These are phyloP conservation scores for Xenopus laevis DNA, from an alignment of 2,113 vertebrate species.

Conservation along the genomic window DNA sequence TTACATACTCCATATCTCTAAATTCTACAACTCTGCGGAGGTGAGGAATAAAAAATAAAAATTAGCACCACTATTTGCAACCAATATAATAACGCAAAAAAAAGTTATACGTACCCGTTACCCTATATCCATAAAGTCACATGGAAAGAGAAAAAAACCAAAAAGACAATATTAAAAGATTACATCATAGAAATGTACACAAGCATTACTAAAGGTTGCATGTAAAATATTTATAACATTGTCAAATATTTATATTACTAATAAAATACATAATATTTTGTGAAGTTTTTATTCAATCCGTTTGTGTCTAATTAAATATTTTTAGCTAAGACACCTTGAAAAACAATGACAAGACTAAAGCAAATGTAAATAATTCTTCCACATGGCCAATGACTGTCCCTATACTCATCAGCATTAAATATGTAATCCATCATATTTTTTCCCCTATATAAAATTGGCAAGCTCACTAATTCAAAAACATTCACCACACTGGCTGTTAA, in stretches of 20 bases:
- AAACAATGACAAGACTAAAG: too few relatives aligned
- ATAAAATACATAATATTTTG: too few relatives aligned
- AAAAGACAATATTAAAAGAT: not conserved
- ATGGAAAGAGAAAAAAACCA: conserved; percentile 53
- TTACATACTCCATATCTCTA: conserved; percentile 97
- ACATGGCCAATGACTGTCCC: conserved; percentile 57
- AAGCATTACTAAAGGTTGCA: conserved; percentile 49
- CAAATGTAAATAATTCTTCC: conserved; percentile 38
- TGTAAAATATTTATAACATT: conserved; percentile 26
- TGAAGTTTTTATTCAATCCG: too few relatives aligned
- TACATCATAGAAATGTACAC: not conserved
- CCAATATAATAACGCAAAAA: conserved; percentile 24
- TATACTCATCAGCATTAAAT: conserved; percentile 42
- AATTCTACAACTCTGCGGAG: conserved; percentile 91
- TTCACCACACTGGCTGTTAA: conserved; percentile 55
- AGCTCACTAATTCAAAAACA: conserved; percentile 55
- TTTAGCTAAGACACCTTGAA: too few relatives aligned
- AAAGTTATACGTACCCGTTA: conserved; percentile 86
- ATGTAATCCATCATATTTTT: conserved; percentile 18
- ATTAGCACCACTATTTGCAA: conserved; percentile 13
- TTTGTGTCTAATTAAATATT: too few relatives aligned
- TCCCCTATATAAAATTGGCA: conserved; percentile 55
- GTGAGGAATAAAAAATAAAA: conserved; percentile 46
- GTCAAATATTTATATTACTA: too few relatives aligned
- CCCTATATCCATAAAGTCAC: conserved; percentile 75